Evolutionary conservation across 1,140 invertebrate genomes (phyloP).

Genomic region (Bombus impatiens): DNA sequence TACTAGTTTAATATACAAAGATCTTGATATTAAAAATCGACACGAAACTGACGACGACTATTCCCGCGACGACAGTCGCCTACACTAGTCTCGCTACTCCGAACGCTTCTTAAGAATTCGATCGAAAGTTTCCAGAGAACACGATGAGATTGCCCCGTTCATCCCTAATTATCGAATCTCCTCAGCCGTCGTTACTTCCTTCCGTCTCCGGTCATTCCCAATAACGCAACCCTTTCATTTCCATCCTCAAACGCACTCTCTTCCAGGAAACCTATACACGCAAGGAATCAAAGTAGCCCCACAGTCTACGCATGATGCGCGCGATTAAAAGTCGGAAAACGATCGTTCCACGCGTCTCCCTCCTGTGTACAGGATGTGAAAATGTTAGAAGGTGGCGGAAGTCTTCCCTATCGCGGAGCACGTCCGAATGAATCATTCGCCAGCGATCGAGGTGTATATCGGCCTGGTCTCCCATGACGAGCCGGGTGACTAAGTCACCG

Average conservation of each 20-base stretch:
- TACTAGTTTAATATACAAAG: no score
- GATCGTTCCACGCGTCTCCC: background rate
- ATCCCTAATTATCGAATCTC: conserved; percentile 4
- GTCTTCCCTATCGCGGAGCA: conserved; percentile 40
- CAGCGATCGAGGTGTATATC: conserved; percentile 25
- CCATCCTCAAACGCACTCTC: background rate
- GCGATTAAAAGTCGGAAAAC: conserved; percentile 35
- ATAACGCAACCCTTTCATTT: background rate
- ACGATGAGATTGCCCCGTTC: accelerated
- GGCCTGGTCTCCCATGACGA: conserved; percentile 69
- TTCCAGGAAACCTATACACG: background rate
- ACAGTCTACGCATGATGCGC: background rate
- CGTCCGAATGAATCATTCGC: conserved; percentile 55
- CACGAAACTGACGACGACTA: no score
- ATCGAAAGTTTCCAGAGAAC: background rate
- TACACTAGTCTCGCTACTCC: no score
- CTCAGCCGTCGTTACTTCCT: background rate
- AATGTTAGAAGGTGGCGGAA: conserved; percentile 44
- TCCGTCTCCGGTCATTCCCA: background rate
- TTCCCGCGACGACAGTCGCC: no score
- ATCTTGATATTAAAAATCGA: no score
- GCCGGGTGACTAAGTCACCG: conserved; percentile 66
- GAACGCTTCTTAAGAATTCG: no score
- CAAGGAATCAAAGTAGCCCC: background rate
- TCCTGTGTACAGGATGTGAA: background rate